A percentile compares a stretch with the other conserved stretches of the same genome.
Conservation (phyloP, 2,888 invertebrate species). For the Dione vanillae region DNA sequence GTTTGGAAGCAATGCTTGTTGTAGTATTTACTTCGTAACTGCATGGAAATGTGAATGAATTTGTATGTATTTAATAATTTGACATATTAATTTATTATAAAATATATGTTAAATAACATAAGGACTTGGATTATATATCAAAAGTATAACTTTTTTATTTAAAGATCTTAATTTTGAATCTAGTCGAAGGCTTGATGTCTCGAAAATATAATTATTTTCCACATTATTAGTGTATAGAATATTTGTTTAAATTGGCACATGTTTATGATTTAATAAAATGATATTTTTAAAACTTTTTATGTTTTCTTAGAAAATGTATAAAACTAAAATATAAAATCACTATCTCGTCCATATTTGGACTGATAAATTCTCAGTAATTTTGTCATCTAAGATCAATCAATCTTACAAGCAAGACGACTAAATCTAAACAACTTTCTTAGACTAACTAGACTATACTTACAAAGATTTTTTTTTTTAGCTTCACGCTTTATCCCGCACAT, state of each 20-base stretch:
- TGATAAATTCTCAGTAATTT: no score
- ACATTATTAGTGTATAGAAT: conserved; percentile 14
- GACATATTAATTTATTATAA: neutral
- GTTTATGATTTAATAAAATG: conserved; percentile 28
- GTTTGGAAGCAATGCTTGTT: conserved; percentile 1
- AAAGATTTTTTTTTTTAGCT: no score
- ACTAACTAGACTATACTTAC: no score
- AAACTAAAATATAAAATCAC: no score
- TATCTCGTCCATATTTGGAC: no score
- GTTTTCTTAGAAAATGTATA: neutral
- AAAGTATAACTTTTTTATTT: conserved; percentile 23
- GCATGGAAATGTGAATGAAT: neutral
- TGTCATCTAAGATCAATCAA: no score
- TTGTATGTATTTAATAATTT: neutral
- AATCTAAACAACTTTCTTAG: no score
- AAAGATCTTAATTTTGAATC: conserved; percentile 45
- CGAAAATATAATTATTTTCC: conserved; percentile 35
- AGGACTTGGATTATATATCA: neutral
- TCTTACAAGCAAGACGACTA: no score
- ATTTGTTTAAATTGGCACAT: conserved; percentile 20
- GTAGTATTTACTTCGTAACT: neutral
- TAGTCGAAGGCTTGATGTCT: conserved; percentile 56
- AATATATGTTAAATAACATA: no score
- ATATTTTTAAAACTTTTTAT: conserved; percentile 28
- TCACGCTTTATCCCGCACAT: no score